phyloP scores from a whole-genome alignment of 2,113 vertebrate species.

The Callorhinus ursinus region DNA sequence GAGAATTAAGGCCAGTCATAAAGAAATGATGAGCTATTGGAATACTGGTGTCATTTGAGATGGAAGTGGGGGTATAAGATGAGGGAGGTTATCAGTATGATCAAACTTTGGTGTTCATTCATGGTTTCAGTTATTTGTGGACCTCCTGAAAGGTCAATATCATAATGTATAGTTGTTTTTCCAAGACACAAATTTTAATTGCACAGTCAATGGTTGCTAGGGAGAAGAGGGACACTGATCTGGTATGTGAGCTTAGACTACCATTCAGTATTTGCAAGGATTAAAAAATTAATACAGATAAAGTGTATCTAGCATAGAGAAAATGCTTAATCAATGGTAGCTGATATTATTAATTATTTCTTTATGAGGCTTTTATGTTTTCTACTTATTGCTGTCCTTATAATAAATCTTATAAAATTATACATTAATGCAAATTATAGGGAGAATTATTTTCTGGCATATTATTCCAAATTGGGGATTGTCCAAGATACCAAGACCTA shows the following conservation, averaged over 20 bases:
- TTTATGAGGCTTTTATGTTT: conserved; percentile 3
- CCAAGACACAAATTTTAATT: neutral
- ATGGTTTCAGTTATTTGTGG: conserved; percentile 11
- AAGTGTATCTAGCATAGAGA: neutral
- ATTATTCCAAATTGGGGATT: neutral
- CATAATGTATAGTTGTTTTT: neutral
- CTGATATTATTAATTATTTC: neutral
- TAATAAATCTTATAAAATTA: neutral
- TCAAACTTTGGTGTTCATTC: neutral
- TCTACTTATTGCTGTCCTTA: neutral
- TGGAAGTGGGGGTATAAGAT: neutral
- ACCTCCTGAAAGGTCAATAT: neutral
- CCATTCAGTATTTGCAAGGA: neutral
- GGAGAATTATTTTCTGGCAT: neutral
- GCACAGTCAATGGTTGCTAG: neutral
- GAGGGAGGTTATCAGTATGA: neutral
- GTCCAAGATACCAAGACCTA: neutral
- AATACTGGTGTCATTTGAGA: neutral
- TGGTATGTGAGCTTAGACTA: neutral
- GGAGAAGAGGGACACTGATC: neutral
- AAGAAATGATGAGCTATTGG: neutral
- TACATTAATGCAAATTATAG: neutral
- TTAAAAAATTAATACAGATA: conserved; percentile 9
- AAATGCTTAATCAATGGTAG: neutral
- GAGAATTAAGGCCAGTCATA: neutral